Evolutionary conservation across 2,888 invertebrate species (phyloP), one percentile per base, ranked within the genome.

Genomic region (Ophioninae sp.): DNA sequence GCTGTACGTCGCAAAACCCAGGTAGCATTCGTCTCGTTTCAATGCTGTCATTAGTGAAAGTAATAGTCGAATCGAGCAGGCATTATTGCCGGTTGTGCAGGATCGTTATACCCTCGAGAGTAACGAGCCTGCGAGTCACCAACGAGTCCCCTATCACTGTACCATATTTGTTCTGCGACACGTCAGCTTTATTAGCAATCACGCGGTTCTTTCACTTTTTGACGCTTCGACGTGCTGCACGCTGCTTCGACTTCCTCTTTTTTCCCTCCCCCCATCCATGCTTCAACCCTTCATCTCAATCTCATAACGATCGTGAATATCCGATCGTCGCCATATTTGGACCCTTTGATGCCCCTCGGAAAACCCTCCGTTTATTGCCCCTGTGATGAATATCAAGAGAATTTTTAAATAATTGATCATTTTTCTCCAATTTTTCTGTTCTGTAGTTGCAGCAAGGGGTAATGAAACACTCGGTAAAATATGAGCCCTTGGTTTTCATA

Each of bases 181-280:
- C 77, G 61, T 81, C 80, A 73, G 85, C 85, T 88, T 86, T 87
- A 86, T 87, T 85, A 87, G 87, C 88, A 87, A 87, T 88, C 86
- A 85, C 82, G 83, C 86, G 81, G 69, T 75, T 81, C 85, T 82
- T 75, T 86, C 86, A 85, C 73, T 86, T 78, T 84, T 84, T 82
- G 84, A 83, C 77, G 83, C 67, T 87, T 88, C 86, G 85, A 87
- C 87, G 86, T 85, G 79, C 78, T 56, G 51, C n/a, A 22, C 56
- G 20, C 17, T 39, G 65, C 71, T 6, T 82, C 85, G 83, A 85
- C 83, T 85, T 86, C 84, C 81, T 80, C 82, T 30, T 9, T 61
- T 6, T 39, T 51, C 68, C 41, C 41, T 64, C 51, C 20, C 17
- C 51, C 13, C 13, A 6, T 13, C 51, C 17, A 13, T 17, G 17